Percentiles rank a stretch among this genome's conserved stretches.
Evolutionary conservation across 2,113 vertebrate genomes (phyloP).

Genomic region (Azemiops feae): DNA sequence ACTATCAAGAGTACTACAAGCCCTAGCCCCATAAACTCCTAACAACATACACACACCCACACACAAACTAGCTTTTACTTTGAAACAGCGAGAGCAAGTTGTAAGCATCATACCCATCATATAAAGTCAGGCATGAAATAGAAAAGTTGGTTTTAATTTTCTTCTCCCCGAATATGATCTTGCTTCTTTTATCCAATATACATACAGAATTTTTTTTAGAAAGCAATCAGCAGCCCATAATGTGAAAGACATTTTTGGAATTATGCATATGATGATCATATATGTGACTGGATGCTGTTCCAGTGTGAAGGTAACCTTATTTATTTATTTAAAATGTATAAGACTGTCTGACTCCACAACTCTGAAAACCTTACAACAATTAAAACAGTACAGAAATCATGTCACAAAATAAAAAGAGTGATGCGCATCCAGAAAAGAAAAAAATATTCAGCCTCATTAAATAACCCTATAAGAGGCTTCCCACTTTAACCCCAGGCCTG

Average conservation of each 20-base stretch:
- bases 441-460: neutral
- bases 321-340: neutral
- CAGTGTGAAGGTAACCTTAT: neutral
- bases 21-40: neutral
- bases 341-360: neutral
- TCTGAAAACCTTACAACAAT: neutral
- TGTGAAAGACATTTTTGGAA: neutral
- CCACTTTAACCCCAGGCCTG: neutral
- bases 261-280: neutral
- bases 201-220: neutral
- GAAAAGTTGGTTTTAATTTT: neutral
- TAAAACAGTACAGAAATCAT: neutral
- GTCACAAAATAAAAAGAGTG: neutral
- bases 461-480: neutral
- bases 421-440: neutral
- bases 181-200: neutral
- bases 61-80: constrained; percentile 10
- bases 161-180: neutral
- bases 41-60: neutral
- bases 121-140: neutral
- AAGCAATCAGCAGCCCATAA: neutral
- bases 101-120: neutral
- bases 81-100: constrained; percentile 22
- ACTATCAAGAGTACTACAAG: neutral
- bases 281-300: neutral